Percentiles rank a stretch among this genome's conserved stretches.
Evolutionary conservation across 2,888 invertebrate species (phyloP).

Genomic region (Bellardia bayeri): DNA sequence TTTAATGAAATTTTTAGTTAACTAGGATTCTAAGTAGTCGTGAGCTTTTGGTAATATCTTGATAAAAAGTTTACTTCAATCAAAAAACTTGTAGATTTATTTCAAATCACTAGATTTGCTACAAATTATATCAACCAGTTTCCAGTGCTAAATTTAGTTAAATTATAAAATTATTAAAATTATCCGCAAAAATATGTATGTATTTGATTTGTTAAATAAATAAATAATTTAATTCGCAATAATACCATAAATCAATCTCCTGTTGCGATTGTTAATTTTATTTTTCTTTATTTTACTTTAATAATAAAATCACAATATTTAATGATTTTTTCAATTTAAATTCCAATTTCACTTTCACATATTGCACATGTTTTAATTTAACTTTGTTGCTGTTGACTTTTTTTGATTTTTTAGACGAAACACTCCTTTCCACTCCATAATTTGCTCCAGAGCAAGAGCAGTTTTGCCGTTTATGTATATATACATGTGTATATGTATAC

Average conservation of each 20-base stretch:
- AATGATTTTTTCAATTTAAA: slow-evolving; percentile 76
- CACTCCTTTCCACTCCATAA: slow-evolving; percentile 66
- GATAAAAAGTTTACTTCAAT: too few relatives aligned
- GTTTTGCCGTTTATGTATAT: slow-evolving; percentile 37
- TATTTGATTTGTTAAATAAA: neutral
- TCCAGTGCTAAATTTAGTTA: too few relatives aligned
- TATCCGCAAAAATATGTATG: too few relatives aligned
- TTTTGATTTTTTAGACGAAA: slow-evolving; percentile 15
- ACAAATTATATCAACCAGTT: too few relatives aligned
- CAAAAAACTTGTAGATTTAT: too few relatives aligned
- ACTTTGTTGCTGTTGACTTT: slow-evolving; percentile 14
- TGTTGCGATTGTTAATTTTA: slow-evolving; percentile 60
- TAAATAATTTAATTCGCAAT: neutral
- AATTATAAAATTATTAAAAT: too few relatives aligned
- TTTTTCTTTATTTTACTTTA: slow-evolving; percentile 54
- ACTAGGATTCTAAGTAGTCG: too few relatives aligned
- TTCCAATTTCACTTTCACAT: slow-evolving; percentile 82
- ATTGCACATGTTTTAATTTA: slow-evolving; percentile 62
- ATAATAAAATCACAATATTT: slow-evolving; percentile 52
- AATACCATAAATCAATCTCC: slow-evolving; percentile 39
- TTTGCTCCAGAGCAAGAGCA: slow-evolving; percentile 50
- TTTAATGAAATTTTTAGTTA: too few relatives aligned
- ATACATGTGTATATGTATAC: neutral
- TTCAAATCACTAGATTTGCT: too few relatives aligned
- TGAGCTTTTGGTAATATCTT: too few relatives aligned